phyloP scores from a whole-genome alignment of 2,797 vertebrate genomes.

The Merluccius polli region DNA sequence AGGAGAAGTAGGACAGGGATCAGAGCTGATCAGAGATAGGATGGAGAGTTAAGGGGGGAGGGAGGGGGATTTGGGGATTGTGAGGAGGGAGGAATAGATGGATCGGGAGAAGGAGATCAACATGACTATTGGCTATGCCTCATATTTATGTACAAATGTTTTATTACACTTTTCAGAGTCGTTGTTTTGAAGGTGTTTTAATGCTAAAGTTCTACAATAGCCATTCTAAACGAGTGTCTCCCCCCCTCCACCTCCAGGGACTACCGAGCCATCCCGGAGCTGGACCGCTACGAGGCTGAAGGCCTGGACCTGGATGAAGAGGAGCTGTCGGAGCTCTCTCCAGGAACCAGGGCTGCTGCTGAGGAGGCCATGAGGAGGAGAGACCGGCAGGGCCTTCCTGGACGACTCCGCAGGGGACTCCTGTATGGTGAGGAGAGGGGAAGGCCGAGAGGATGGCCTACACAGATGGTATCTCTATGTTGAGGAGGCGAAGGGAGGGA shows the following conservation, averaged over 20 bases:
- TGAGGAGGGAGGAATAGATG: not conserved
- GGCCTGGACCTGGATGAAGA: constrained; percentile 87
- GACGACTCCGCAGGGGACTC: constrained; percentile 83
- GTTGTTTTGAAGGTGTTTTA: not conserved
- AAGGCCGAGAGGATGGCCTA: too few species aligned
- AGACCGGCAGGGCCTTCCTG: constrained; percentile 79
- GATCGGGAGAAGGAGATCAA: too few species aligned
- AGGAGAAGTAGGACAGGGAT: too few species aligned
- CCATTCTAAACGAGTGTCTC: not conserved
- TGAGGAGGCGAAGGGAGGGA: too few species aligned
- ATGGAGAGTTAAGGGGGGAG: too few species aligned
- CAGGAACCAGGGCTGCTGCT: constrained; percentile 86
- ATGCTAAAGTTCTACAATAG: not conserved
- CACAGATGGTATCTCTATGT: too few species aligned
- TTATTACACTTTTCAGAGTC: not conserved
- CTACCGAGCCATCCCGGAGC: constrained; percentile 88
- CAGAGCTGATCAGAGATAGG: not conserved
- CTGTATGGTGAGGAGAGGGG: constrained; percentile 80
- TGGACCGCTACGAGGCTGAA: constrained; percentile 88
- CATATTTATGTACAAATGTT: not conserved
- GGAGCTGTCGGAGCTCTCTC: constrained; percentile 87
- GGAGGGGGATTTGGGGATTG: too few species aligned
- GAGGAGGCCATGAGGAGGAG: constrained; percentile 88
- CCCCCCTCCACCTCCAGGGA: constrained; percentile 70
- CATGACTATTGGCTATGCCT: not conserved